Percentiles rank a stretch among this genome's conserved stretches.
These are phyloP conservation scores for Clarias gariepinus DNA, from an alignment of 2,113 vertebrate genomes.

Conservation along the genomic window DNA sequence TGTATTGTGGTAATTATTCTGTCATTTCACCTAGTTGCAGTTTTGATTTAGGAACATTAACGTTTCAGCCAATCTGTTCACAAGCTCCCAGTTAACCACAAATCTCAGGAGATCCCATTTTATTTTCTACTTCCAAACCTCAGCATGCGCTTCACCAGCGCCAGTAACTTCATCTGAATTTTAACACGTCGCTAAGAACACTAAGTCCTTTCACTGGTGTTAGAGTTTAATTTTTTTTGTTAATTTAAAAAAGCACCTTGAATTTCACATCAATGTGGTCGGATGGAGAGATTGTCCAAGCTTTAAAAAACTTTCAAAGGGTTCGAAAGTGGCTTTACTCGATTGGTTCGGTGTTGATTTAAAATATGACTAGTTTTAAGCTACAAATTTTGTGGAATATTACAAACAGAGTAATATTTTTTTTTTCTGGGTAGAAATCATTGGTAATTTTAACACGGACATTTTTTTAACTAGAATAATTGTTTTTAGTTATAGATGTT, in stretches of 20 bases:
- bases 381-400: background rate
- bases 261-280: too few relatives aligned
- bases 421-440: background rate
- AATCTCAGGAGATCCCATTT: background rate
- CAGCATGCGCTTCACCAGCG: background rate
- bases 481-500: background rate
- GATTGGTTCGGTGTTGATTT: background rate
- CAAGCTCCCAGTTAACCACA: conserved; percentile 16
- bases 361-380: background rate
- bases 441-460: background rate
- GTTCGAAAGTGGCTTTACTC: background rate
- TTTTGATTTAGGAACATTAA: conserved; percentile 19
- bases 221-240: too few relatives aligned
- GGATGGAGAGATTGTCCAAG: too few relatives aligned
- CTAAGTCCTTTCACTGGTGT: too few relatives aligned
- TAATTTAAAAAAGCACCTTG: too few relatives aligned
- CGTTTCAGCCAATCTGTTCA: background rate
- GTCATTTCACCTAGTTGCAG: background rate
- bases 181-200: too few relatives aligned
- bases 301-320: background rate
- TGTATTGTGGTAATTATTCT: background rate
- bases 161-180: conserved; percentile 4
- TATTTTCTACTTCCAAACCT: conserved; percentile 15
- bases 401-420: background rate
- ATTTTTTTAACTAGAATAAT: background rate